Conservation (phyloP, 2,888 invertebrate genomes). For the Meiosimyza platycephala region DNA sequence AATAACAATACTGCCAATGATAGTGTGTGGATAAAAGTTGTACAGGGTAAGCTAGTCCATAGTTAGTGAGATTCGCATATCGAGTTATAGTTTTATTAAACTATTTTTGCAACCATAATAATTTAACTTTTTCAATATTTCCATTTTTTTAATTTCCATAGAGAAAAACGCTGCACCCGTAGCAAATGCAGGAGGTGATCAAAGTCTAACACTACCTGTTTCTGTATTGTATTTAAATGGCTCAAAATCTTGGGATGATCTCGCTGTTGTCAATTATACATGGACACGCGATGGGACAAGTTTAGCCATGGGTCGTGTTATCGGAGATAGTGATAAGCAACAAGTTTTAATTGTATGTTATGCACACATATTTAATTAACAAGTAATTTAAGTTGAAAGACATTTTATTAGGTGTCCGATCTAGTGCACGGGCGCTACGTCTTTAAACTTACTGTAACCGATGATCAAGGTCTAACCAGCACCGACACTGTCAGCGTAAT, state of each 20-base stretch:
- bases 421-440: slow-evolving; percentile 88
- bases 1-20: slow-evolving; percentile 84
- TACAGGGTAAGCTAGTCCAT: slow-evolving; percentile 76
- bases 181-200: slow-evolving; percentile 90
- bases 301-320: slow-evolving; percentile 85
- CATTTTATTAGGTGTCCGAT: slow-evolving; percentile 75
- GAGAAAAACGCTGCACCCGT: slow-evolving; percentile 90
- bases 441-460: slow-evolving; percentile 88
- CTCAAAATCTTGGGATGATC: slow-evolving; percentile 85
- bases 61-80: too few relatives aligned
- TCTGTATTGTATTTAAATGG: slow-evolving; percentile 86
- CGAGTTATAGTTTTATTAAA: too few relatives aligned
- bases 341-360: slow-evolving; percentile 78
- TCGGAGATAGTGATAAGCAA: slow-evolving; percentile 80
- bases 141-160: slow-evolving; percentile 60
- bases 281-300: slow-evolving; percentile 84
- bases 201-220: slow-evolving; percentile 79
- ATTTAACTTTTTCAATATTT: not conserved
- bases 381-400: slow-evolving; percentile 37
- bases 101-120: too few relatives aligned
- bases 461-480: slow-evolving; percentile 87
- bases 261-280: slow-evolving; percentile 83
- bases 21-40: slow-evolving; percentile 80
- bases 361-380: too few relatives aligned
- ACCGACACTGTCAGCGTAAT: slow-evolving; percentile 86